Percentiles rank a stretch among this genome's conserved stretches.
phyloP scores from a whole-genome alignment of 2,113 vertebrate genomes.

The Tragelaphus strepsiceros region DNA sequence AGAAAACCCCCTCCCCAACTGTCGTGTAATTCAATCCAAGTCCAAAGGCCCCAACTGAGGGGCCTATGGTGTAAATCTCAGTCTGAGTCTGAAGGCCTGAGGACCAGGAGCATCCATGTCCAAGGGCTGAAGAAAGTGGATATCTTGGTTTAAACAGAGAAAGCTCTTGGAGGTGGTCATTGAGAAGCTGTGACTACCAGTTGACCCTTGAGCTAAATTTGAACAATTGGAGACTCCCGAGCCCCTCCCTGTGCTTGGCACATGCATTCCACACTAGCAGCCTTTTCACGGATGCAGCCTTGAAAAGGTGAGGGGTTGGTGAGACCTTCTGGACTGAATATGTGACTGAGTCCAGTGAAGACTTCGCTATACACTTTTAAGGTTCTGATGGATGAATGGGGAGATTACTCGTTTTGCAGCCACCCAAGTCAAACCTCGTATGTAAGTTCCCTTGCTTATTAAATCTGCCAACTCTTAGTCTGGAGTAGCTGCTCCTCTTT shows the following conservation, averaged over 20 bases:
- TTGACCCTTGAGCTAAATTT: neutral
- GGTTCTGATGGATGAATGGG: neutral
- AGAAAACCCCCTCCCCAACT: neutral
- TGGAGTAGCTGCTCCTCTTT: neutral
- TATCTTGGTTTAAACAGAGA: neutral
- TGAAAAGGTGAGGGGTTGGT: neutral
- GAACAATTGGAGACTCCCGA: neutral
- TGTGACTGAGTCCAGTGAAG: neutral
- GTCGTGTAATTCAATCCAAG: neutral
- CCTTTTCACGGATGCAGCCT: neutral
- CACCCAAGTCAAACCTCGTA: neutral
- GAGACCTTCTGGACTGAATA: neutral
- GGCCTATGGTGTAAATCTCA: neutral
- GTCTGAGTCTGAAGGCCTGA: neutral
- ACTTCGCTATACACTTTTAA: neutral
- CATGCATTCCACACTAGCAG: neutral
- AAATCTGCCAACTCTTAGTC: neutral
- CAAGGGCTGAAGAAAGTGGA: neutral
- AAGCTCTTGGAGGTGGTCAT: neutral
- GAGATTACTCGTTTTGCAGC: neutral
- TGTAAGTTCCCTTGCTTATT: neutral
- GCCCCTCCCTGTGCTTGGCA: neutral
- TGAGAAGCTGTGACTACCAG: neutral
- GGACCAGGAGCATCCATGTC: neutral
- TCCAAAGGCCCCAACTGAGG: neutral